These are phyloP conservation scores for Periphyllus acericola DNA, from an alignment of 2,888 invertebrate genomes.

Conservation along the genomic window DNA sequence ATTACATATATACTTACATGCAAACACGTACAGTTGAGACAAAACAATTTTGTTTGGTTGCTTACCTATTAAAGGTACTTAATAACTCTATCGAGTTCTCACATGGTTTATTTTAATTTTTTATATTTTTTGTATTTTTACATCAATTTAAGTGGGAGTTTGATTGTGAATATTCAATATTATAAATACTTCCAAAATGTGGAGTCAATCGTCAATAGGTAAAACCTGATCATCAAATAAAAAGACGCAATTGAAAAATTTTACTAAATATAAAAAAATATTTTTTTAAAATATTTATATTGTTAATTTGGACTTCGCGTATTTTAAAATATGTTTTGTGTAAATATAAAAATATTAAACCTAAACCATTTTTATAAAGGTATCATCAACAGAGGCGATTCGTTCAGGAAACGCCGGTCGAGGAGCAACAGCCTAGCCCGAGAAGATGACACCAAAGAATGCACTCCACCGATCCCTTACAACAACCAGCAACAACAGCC, in stretches of 20 bases:
- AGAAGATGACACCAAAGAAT: conserved; percentile 48
- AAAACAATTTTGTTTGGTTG: too few species aligned
- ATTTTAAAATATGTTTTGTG: background rate
- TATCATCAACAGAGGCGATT: conserved; percentile 93
- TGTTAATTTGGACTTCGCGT: background rate
- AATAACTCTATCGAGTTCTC: too few species aligned
- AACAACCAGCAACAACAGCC: conserved; percentile 25
- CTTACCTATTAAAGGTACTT: too few species aligned
- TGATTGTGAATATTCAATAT: background rate
- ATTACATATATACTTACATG: too few species aligned
- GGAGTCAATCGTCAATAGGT: background rate
- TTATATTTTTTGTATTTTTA: too few species aligned
- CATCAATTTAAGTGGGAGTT: too few species aligned
- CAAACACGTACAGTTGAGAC: too few species aligned
- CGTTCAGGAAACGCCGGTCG: conserved; percentile 85
- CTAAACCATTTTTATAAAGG: conserved; percentile 70
- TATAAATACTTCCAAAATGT: background rate
- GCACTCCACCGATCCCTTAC: conserved; percentile 32
- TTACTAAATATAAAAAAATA: background rate
- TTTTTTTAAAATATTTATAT: background rate
- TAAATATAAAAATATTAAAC: background rate
- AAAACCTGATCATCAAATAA: background rate
- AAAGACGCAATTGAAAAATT: background rate
- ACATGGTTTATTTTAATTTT: too few species aligned
- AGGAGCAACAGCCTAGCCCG: conserved; percentile 78